Evolutionary conservation across 2,888 invertebrate genomes (phyloP).

Genomic region (Schrankia costaestrigalis): DNA sequence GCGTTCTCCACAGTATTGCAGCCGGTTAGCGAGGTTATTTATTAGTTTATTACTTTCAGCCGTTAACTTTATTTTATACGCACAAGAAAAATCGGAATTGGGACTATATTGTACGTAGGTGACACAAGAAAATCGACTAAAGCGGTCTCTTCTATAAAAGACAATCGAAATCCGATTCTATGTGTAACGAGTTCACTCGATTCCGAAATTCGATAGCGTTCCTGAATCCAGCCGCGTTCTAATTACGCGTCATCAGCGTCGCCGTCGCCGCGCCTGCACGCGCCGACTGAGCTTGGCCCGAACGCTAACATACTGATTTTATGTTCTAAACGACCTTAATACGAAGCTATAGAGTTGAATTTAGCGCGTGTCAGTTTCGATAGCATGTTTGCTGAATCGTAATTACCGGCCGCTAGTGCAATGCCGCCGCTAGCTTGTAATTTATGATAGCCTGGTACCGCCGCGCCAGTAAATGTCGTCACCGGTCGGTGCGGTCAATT

Average conservation of each 20-base stretch:
- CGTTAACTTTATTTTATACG: slow-evolving; percentile 1
- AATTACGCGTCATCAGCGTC: slow-evolving; percentile 40
- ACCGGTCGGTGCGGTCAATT: slow-evolving; percentile 29
- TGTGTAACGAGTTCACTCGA: slow-evolving; percentile 14
- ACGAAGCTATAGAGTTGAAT: slow-evolving; percentile 3
- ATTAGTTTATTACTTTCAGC: slow-evolving; percentile 8
- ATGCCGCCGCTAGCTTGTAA: slow-evolving; percentile 45
- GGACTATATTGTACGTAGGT: no score
- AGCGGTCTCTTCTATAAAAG: slow-evolving; percentile 1
- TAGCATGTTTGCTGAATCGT: slow-evolving; percentile 20
- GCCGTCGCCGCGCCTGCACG: slow-evolving; percentile 35
- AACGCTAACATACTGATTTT: slow-evolving; percentile 11
- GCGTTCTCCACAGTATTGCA: slow-evolving; percentile 6
- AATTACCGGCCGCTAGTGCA: slow-evolving; percentile 37
- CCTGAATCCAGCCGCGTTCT: slow-evolving; percentile 28
- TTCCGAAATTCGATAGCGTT: slow-evolving; percentile 25
- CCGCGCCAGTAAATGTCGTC: slow-evolving; percentile 52
- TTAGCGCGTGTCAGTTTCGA: slow-evolving; percentile 3
- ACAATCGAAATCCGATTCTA: slow-evolving; percentile 20
- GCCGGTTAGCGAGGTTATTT: slow-evolving; percentile 8
- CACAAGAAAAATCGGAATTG: no score
- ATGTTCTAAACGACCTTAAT: neutral
- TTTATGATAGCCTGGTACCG: slow-evolving; percentile 62
- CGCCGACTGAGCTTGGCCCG: slow-evolving; percentile 23
- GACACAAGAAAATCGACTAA: no score